Base-by-base conservation (phyloP, 1,140 invertebrate genomes). In the Sarcophaga peregrina region DNA sequence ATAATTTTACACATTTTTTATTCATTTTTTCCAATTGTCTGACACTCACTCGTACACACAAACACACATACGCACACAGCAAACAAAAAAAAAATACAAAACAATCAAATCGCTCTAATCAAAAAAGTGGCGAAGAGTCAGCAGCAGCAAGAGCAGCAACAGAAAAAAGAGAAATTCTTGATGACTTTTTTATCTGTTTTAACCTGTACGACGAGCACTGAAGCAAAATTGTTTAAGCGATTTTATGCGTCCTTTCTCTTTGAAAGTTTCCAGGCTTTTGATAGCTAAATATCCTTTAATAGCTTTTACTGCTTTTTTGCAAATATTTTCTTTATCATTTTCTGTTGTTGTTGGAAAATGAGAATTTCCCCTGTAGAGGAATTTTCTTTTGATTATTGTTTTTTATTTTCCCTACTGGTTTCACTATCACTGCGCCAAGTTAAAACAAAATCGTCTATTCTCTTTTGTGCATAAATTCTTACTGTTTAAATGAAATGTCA, bases 391-490 rank as follows among this genome's bases (percentile, higher is more conserved):
- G 54, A 58, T 58, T 68, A n/a, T 68, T 20, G 20, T 68, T 68
- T 68, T 68, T 20, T 68, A 20, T 68, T 25, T 68, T 20, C 8
- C 15, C 13, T n/a, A 58, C 54, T 58, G 15, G 54, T 58, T 58
- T 58, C 54, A 68, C 20, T 68, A 68, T 68, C 62, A 68, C n/a
- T 68, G 62, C 62, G 62, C 62, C 17, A 68, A 20, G 17, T 68
- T 68, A 68, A 68, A 25, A 68, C 15, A 25, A 20, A 68, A 68
- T 68, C 17, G 17, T 68, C 62, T 20, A 68, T 68, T 68, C 62
- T 68, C 17, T 68, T 68, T 68, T 68, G 62, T 68, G 20, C n/a
- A 68, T n/a, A 68, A 68, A 68, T 68, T 68, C 62, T 68, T 58
- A 68, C 62, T 68, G 62, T 68, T 58, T 68, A 9, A 68, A 10